phyloP scores from a whole-genome alignment of 2,113 vertebrate genomes.

The Raja brachyura region DNA sequence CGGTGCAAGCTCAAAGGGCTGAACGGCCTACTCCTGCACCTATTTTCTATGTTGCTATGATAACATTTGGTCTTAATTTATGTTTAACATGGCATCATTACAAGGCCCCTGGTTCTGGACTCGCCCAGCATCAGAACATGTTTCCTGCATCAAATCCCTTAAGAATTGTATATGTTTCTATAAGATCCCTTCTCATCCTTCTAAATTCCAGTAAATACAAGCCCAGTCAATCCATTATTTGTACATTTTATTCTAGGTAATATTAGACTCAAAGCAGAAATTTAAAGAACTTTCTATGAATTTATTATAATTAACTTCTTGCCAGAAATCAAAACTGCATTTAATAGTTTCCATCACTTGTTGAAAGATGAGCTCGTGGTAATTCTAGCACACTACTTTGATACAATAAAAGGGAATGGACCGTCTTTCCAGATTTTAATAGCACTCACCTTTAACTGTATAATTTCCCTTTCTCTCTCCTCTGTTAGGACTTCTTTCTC shows the following conservation, averaged over 20 bases:
- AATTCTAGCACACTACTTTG: neutral
- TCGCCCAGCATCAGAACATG: too few relatives aligned
- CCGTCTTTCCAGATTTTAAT: neutral
- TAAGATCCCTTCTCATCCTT: too few relatives aligned
- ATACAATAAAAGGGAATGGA: neutral
- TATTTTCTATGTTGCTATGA: too few relatives aligned
- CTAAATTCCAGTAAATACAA: too few relatives aligned
- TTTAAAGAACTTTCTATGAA: neutral
- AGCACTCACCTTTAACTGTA: slow-evolving; percentile 39
- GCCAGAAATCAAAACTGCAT: neutral
- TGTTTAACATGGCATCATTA: too few relatives aligned
- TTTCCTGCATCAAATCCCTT: too few relatives aligned
- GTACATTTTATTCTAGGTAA: neutral
- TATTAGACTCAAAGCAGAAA: neutral
- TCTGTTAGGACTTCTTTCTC: slow-evolving; percentile 40
- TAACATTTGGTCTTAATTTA: too few relatives aligned
- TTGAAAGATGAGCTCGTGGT: neutral
- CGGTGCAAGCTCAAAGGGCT: too few relatives aligned
- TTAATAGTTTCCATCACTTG: neutral
- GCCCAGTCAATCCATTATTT: too few relatives aligned
- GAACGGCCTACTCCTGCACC: too few relatives aligned
- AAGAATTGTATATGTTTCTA: too few relatives aligned
- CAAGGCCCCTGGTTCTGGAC: too few relatives aligned
- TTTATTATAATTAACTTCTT: neutral
- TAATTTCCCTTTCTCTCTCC: slow-evolving; percentile 43